Percentiles rank a stretch among this genome's conserved stretches.
Evolutionary conservation across 2,888 invertebrate species (phyloP).

Genomic region (Acholoe squamosa): DNA sequence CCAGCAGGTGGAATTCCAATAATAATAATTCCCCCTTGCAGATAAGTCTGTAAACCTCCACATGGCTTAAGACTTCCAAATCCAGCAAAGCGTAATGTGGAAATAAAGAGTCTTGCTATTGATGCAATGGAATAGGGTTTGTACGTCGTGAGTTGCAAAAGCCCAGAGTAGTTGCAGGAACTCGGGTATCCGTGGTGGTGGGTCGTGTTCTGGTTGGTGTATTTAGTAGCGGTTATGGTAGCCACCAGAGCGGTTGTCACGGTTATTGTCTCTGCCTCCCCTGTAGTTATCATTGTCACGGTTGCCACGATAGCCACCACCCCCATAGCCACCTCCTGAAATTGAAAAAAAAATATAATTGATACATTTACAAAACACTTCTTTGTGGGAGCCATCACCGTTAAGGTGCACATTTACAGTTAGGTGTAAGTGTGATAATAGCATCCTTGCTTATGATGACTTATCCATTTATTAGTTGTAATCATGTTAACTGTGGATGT

Average conservation of each 20-base stretch:
- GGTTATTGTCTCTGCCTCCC: not conserved
- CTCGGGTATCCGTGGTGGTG: not conserved
- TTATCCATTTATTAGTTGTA: too few relatives aligned
- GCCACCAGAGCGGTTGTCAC: not conserved
- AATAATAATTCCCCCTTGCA: not conserved
- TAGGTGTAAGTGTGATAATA: too few relatives aligned
- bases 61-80: not conserved
- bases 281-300: not conserved
- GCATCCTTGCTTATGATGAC: too few relatives aligned
- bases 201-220: not conserved
- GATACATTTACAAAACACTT: too few relatives aligned
- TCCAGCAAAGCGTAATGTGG: not conserved
- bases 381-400: too few relatives aligned
- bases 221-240: not conserved
- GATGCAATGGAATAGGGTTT: not conserved
- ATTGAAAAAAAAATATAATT: not conserved
- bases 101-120: not conserved
- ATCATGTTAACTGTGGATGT: too few relatives aligned
- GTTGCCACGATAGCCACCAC: not conserved
- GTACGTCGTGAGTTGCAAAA: not conserved
- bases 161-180: not conserved
- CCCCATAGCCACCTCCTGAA: not conserved
- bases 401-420: too few relatives aligned
- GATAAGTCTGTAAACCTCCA: not conserved
- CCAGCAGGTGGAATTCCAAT: not conserved